These are phyloP conservation scores for Mamestra configurata DNA, from an alignment of 1,140 invertebrate genomes.

Conservation along the genomic window DNA sequence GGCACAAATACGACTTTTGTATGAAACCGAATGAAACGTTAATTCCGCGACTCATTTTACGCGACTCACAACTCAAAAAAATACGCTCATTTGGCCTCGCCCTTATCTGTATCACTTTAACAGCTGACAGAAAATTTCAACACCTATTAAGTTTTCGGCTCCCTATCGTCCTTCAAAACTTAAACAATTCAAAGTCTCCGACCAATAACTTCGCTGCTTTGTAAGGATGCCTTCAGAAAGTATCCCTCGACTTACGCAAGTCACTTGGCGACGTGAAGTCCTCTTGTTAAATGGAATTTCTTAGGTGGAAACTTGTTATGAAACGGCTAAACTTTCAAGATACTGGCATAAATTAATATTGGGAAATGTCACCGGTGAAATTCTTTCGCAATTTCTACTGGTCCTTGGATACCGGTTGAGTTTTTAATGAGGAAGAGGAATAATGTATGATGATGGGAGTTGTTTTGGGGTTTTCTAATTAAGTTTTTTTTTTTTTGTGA, in stretches of 20 bases:
- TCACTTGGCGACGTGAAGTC: conserved; percentile 5
- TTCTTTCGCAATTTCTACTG: conserved; percentile 2
- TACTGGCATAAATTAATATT: conserved; percentile 27
- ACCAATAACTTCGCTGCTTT: conserved; percentile 13
- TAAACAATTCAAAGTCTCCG: background rate
- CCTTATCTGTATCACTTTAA: too few relatives aligned
- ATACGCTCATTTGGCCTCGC: too few relatives aligned
- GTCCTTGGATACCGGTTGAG: too few relatives aligned
- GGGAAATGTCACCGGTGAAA: background rate
- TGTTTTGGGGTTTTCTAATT: too few relatives aligned
- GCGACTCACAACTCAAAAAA: too few relatives aligned
- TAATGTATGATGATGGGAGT: background rate
- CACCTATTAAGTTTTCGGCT: background rate
- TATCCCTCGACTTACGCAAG: conserved; percentile 9
- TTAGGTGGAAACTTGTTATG: conserved; percentile 35
- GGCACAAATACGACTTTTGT: too few relatives aligned
- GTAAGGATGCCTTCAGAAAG: conserved; percentile 13
- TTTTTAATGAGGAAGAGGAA: background rate
- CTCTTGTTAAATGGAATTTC: conserved; percentile 20
- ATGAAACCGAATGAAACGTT: too few relatives aligned
- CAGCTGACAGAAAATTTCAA: background rate
- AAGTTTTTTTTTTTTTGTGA: too few relatives aligned
- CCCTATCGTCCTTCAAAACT: background rate
- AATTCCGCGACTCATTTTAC: too few relatives aligned
- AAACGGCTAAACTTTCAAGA: conserved; percentile 25